phyloP scores from a whole-genome alignment of 2,797 vertebrate species.

The Dicrostonyx torquatus region DNA sequence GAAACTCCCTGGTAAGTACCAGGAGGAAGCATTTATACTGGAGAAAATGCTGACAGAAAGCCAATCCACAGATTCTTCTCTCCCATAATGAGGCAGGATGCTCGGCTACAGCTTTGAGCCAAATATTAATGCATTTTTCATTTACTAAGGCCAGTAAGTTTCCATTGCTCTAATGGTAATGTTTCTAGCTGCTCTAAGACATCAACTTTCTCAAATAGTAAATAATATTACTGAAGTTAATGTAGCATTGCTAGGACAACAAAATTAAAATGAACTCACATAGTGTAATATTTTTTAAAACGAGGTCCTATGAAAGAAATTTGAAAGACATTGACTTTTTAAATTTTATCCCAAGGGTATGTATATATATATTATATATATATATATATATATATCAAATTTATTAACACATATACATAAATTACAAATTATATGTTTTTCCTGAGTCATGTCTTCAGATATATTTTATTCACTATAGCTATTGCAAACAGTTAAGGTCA shows the following conservation, averaged over 20 bases:
- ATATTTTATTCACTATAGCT: not conserved
- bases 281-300: not conserved
- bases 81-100: conserved; percentile 65
- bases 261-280: conserved; percentile 48
- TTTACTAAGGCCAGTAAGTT: conserved; percentile 59
- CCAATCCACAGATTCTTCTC: conserved; percentile 55
- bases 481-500: not conserved
- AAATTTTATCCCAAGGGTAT: not conserved
- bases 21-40: conserved; percentile 9
- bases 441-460: not conserved
- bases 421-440: not conserved
- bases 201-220: conserved; percentile 62
- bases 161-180: conserved; percentile 75
- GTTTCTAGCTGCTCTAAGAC: conserved; percentile 49
- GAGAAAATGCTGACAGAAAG: conserved; percentile 74
- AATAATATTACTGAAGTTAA: conserved; percentile 56
- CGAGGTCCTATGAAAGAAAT: not conserved
- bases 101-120: conserved; percentile 60
- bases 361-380: not conserved
- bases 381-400: not conserved
- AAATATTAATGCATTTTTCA: conserved; percentile 73
- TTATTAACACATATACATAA: not conserved
- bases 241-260: not conserved
- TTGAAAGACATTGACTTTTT: not conserved
- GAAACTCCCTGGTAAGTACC: conserved; percentile 65